Conservation (phyloP, 1,140 invertebrate genomes). For the Dryas iulia region DNA sequence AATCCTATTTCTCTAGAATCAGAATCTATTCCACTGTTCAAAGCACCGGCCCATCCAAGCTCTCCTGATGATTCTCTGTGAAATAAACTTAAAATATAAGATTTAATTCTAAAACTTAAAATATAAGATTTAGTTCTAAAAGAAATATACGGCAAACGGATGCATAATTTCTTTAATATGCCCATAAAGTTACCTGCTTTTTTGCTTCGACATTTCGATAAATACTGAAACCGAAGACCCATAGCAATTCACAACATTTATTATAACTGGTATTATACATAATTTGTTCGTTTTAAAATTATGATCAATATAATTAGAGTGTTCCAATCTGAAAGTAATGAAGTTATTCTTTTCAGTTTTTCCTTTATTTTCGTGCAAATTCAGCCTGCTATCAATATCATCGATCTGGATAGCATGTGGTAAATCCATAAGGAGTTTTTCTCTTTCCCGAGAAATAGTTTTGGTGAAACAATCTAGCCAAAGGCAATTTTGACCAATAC, state of each 20-base stretch:
- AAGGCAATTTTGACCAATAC: conserved; percentile 79
- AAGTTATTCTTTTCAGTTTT: conserved; percentile 65
- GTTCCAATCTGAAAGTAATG: conserved; percentile 78
- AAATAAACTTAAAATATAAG: conserved; percentile 22
- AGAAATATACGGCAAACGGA: too few relatives aligned
- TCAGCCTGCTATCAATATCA: conserved; percentile 47
- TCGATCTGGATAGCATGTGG: conserved; percentile 42
- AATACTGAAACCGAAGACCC: conserved; percentile 66
- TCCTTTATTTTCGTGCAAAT: conserved; percentile 43
- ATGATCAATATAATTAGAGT: conserved; percentile 76
- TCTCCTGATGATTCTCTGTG: conserved; percentile 53
- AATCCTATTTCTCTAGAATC: conserved; percentile 58
- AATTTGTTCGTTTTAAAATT: conserved; percentile 77
- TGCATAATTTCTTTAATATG: background rate
- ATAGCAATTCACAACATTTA: conserved; percentile 79
- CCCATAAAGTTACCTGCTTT: conserved; percentile 50
- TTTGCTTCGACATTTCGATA: conserved; percentile 70
- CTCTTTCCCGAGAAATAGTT: conserved; percentile 48
- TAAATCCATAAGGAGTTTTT: conserved; percentile 30
- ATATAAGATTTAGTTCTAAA: background rate
- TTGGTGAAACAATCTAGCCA: conserved; percentile 72
- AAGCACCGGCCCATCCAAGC: conserved; percentile 66
- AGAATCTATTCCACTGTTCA: conserved; percentile 41
- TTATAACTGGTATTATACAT: conserved; percentile 79
- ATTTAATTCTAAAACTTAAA: background rate